Evolutionary conservation across 2,888 invertebrate species (phyloP).

Genomic region (Nemotelus pantherinus): DNA sequence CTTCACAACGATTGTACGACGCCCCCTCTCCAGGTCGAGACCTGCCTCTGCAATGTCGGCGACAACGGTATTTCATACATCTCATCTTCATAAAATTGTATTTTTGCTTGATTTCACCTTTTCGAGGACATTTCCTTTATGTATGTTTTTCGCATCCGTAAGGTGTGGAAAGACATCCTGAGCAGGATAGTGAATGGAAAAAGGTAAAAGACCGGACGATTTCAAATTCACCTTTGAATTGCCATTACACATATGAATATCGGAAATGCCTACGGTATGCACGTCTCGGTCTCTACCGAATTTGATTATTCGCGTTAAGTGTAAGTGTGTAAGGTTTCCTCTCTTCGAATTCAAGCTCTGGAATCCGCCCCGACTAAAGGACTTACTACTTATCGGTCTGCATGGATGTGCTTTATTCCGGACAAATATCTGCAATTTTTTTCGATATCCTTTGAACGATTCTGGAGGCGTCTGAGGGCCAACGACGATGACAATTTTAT

Average conservation of each 20-base stretch:
- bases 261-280: slow-evolving; percentile 37
- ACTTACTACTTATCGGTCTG: not conserved
- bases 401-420: slow-evolving; percentile 33
- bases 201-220: slow-evolving; percentile 7
- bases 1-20: not conserved
- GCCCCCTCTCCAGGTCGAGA: not conserved
- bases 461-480: slow-evolving; percentile 1
- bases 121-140: slow-evolving; percentile 24
- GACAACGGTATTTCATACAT: slow-evolving; percentile 21
- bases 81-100: slow-evolving; percentile 40
- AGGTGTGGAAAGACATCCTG: too few species aligned
- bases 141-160: not conserved
- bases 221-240: slow-evolving; percentile 32
- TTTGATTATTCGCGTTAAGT: slow-evolving; percentile 28
- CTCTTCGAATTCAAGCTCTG: not conserved
- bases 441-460: not conserved
- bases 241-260: slow-evolving; percentile 37
- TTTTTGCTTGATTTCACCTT: slow-evolving; percentile 44
- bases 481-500: slow-evolving; percentile 26
- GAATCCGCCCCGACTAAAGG: not conserved
- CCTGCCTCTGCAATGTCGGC: not conserved
- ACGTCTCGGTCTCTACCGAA: slow-evolving; percentile 24
- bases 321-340: slow-evolving; percentile 11
- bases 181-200: not conserved
- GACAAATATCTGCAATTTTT: not conserved